Evolutionary conservation across 2,113 vertebrate species (phyloP), one percentile per base, ranked within the genome.

Genomic region (Odontesthes bonariensis): DNA sequence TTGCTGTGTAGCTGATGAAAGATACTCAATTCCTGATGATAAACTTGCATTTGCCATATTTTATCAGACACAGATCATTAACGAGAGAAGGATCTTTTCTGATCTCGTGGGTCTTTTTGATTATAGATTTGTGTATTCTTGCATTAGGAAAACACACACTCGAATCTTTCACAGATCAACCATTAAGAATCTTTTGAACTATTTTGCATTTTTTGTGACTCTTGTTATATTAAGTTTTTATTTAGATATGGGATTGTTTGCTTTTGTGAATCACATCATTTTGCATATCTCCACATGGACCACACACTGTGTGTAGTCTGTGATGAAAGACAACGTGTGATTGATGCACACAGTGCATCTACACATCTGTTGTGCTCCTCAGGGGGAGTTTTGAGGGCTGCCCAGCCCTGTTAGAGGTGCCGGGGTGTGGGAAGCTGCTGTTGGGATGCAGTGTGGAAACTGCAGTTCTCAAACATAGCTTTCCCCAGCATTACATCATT

Each of bases 331-430:
- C 76, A 77, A 81, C 75, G 66, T 69, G 60, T 91, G 90, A 92
- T 84, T 89, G 89, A 92, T 90, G 83, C 84, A 53, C 66, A 74
- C 54, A 66, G 57, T 84, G 69, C 61, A 83, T 86, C 80, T 54
- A 71, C 84, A 91, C 92, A 93, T 93, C 91, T 92, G 91, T 77
- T 90, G 82, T 81, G 77, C 82, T 87, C 73, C 78, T 85, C 23
- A 5, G 90, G 86, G 87, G 85, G 73, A 66, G 72, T 74, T 73
- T 73, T 87, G 81, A 87, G 79, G 87, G 89, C 85, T 82, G 82
- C 79, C 82, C 79, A 58, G 62, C 82, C 84, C 65, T 82, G 58
- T 78, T 46, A 86, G 83, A 85, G 62, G 69, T 77, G 61, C 82
- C 47, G 83, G 81, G 75, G 64, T 89, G 88, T 87, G 88, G 87